Evolutionary conservation across 1,140 invertebrate genomes (phyloP).

Genomic region (Pteromalus puparum): DNA sequence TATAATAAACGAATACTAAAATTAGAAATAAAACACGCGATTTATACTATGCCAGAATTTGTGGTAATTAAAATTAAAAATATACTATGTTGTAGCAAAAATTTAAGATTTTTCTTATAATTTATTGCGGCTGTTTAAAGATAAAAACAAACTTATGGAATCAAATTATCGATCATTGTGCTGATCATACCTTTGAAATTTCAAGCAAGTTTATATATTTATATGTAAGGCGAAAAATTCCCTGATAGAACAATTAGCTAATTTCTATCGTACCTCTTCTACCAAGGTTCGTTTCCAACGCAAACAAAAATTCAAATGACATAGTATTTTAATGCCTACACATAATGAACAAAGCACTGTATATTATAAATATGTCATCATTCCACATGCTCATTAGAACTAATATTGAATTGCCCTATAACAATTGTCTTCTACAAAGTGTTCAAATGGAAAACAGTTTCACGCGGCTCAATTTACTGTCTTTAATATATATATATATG

Average conservation of each 20-base stretch:
- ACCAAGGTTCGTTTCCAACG: neutral
- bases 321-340: neutral
- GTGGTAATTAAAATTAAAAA: neutral
- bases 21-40: neutral
- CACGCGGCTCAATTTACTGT: neutral
- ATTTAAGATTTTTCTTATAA: too few relatives aligned
- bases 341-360: neutral
- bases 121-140: too few relatives aligned
- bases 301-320: neutral
- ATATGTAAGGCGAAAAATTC: neutral
- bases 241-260: neutral
- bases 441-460: slow-evolving; percentile 32
- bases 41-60: neutral
- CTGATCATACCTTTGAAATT: neutral
- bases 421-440: slow-evolving; percentile 14
- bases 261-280: neutral
- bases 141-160: neutral
- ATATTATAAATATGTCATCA: neutral
- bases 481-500: too few relatives aligned
- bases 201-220: neutral
- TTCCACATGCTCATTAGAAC: neutral
- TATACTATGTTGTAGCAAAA: too few relatives aligned
- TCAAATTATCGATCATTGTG: neutral
- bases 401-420: neutral
- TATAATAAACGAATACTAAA: neutral